Evolutionary conservation across 2,113 vertebrate species (phyloP), one percentile per base, ranked within the genome.

Genomic region (Saccopteryx bilineata): DNA sequence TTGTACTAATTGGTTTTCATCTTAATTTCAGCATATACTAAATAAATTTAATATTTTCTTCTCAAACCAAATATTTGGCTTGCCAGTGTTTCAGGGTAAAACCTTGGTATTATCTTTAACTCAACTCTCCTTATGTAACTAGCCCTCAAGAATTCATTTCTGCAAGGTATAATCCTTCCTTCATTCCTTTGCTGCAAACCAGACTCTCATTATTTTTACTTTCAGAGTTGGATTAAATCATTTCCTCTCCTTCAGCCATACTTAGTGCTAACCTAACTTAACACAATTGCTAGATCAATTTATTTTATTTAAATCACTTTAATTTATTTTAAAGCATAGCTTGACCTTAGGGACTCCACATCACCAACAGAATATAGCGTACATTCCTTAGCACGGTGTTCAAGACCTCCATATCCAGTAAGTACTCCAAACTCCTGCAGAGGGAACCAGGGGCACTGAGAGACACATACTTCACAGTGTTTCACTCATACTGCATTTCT

Each of bases 261-360:
- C 14, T 7, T 83, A 54, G 2, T 33, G 6, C 72, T 69, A 85
- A 86, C 48, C 18, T 54, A 89, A 54, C 0, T 58, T 61, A 90
- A 60, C 1, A 54, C 18, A 93, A 50, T 2, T 21, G 14, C 33
- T 23, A 92, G 21, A 68, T 80, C 5, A 69, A 68, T 54, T 46
- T 81, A 69, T 72, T 96, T 83, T 66, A 88, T 87, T 81, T 72
- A 89, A 91, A 91, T 26, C 21, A 81, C 4, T 65, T 60, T 24
- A 50, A 39, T 91, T 82, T 90, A 90, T 94, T 94, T 95, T 68
- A 87, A 95, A 91, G 28, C 17, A 81, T 6, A 92, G 12, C 12
- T 91, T 95, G n/a, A 84, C 10, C 26, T 79, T 91, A 52, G 12
- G 14, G 48, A 88, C 17, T 81, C 46, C 4, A 48, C 46, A 9